These are phyloP conservation scores for Myodes glareolus DNA, from an alignment of 2,113 vertebrate species.

Conservation along the genomic window DNA sequence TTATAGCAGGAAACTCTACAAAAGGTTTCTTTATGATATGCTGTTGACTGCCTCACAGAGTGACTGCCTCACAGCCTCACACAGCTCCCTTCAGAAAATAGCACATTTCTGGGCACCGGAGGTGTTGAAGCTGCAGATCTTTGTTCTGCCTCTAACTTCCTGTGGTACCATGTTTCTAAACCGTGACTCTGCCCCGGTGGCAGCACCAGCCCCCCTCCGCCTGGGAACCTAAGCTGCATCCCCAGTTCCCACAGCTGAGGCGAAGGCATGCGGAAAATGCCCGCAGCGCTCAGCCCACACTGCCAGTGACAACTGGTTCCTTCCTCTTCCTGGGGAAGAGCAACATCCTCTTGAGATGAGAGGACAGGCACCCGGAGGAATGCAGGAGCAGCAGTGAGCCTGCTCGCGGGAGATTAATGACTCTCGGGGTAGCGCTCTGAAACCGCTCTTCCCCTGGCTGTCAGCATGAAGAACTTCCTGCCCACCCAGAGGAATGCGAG, in stretches of 20 bases:
- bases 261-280: constrained; percentile 86
- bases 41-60: neutral
- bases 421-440: constrained; percentile 80
- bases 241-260: constrained; percentile 87
- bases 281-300: constrained; percentile 85
- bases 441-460: constrained; percentile 83
- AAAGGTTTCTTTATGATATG: constrained; percentile 16
- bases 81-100: constrained; percentile 76
- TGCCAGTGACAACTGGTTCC: constrained; percentile 87
- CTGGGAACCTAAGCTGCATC: constrained; percentile 81
- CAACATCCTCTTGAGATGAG: constrained; percentile 87
- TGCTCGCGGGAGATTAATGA: constrained; percentile 88
- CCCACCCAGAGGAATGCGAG: constrained; percentile 79
- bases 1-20: neutral
- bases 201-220: neutral
- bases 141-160: constrained; percentile 82
- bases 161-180: constrained; percentile 64
- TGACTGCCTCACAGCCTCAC: no score
- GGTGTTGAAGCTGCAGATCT: constrained; percentile 78
- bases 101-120: constrained; percentile 75
- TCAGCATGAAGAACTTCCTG: constrained; percentile 85
- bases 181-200: constrained; percentile 71
- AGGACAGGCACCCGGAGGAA: constrained; percentile 86
- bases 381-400: constrained; percentile 84
- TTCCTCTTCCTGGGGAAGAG: constrained; percentile 91